These are phyloP conservation scores for Cinara cedri DNA, from an alignment of 2,888 invertebrate genomes.

Conservation along the genomic window DNA sequence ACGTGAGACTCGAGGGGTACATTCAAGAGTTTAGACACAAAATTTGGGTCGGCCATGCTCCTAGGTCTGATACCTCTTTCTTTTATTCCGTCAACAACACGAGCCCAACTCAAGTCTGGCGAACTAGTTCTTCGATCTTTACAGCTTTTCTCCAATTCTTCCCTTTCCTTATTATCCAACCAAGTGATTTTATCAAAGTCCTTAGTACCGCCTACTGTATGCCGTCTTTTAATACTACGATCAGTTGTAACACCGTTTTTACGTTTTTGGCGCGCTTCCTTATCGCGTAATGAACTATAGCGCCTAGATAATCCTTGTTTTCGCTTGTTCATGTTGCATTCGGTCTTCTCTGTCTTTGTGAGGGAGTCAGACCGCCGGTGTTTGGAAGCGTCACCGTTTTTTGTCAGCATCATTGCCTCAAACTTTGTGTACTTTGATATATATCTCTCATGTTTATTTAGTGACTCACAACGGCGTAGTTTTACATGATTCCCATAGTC, in stretches of 20 bases:
- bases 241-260: conserved; percentile 78
- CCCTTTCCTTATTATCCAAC: conserved; percentile 67
- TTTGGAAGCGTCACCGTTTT: conserved; percentile 62
- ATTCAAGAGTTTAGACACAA: conserved; percentile 65
- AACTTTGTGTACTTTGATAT: conserved; percentile 61
- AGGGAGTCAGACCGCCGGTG: conserved; percentile 71
- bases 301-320: conserved; percentile 66
- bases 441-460: conserved; percentile 61
- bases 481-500: conserved; percentile 59
- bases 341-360: conserved; percentile 77
- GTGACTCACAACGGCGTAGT: conserved; percentile 61
- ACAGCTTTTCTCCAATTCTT: conserved; percentile 63
- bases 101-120: conserved; percentile 66
- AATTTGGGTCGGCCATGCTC: conserved; percentile 60
- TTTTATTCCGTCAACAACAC: conserved; percentile 58
- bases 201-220: conserved; percentile 92
- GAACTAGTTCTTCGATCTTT: conserved; percentile 69
- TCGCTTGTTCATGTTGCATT: conserved; percentile 78
- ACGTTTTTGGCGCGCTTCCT: conserved; percentile 68
- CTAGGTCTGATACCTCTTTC: conserved; percentile 59
- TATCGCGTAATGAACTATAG: conserved; percentile 63
- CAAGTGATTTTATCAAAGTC: conserved; percentile 75
- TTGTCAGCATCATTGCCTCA: conserved; percentile 63
- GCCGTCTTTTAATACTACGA: conserved; percentile 83
- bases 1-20: conserved; percentile 70